Conservation (phyloP, 2,888 invertebrate genomes). For the Cepaea hortensis region DNA sequence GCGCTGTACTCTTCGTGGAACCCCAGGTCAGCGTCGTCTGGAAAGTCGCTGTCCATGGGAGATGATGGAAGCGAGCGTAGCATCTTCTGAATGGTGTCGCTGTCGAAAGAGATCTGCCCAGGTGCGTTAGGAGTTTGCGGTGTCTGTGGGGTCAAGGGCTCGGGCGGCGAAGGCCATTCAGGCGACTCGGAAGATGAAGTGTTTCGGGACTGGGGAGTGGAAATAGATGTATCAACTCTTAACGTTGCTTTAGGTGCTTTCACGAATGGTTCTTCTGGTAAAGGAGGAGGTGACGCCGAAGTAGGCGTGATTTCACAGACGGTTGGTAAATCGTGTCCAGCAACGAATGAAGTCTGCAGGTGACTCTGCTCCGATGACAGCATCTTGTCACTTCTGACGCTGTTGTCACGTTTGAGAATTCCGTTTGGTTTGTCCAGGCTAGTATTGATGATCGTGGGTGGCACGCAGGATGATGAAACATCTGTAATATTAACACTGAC, state of each 20-base stretch:
- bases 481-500: constrained; percentile 48
- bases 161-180: constrained; percentile 74
- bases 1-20: constrained; percentile 62
- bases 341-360: constrained; percentile 30
- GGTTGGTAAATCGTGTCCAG: not conserved
- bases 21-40: constrained; percentile 63
- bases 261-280: constrained; percentile 12
- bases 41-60: constrained; percentile 58
- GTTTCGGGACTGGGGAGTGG: constrained; percentile 50
- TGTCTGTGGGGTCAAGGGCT: constrained; percentile 71
- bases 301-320: not conserved
- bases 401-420: constrained; percentile 50
- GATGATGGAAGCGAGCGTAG: constrained; percentile 89
- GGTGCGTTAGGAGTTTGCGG: constrained; percentile 68
- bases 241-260: constrained; percentile 44
- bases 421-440: constrained; percentile 50
- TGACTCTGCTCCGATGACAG: constrained; percentile 24
- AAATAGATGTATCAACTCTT: constrained; percentile 52
- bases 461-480: constrained; percentile 15
- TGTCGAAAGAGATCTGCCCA: constrained; percentile 81
- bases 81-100: constrained; percentile 93
- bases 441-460: constrained; percentile 31
- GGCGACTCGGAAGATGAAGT: constrained; percentile 77
- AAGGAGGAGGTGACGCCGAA: constrained; percentile 17
- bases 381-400: constrained; percentile 28